Conservation (phyloP, 2,797 vertebrate genomes). For the Hydrophis major region DNA sequence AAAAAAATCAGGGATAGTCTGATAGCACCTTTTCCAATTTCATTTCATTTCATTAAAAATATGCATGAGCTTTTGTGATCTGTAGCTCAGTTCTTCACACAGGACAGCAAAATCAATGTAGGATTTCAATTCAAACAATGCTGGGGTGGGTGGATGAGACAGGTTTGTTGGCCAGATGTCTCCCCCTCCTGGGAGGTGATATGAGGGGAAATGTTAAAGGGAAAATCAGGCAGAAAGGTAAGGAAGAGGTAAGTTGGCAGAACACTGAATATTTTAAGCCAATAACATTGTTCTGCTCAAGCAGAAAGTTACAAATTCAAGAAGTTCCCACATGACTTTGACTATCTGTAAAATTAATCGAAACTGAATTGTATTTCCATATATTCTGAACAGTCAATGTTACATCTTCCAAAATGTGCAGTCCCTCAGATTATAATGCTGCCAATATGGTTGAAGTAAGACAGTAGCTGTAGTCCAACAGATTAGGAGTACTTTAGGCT, state of each 20-base stretch:
- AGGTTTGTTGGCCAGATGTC: not conserved
- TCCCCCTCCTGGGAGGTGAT: not conserved
- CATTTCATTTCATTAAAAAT: not conserved
- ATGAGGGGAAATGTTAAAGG: not conserved
- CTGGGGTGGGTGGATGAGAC: not conserved
- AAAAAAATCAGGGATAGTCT: not conserved
- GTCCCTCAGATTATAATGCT: not conserved
- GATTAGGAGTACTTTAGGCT: not conserved
- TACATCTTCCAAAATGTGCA: not conserved
- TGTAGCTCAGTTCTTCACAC: too few relatives aligned
- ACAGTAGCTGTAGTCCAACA: not conserved
- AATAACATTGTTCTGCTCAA: not conserved
- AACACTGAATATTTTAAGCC: not conserved
- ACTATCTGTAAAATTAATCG: not conserved
- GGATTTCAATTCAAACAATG: not conserved
- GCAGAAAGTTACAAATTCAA: not conserved
- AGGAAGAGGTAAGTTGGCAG: not conserved
- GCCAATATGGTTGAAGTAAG: not conserved
- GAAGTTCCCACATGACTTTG: not conserved
- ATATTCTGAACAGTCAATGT: not conserved
- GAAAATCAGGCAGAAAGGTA: not conserved
- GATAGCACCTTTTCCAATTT: not conserved
- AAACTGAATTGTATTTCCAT: not conserved
- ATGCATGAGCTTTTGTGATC: not conserved
- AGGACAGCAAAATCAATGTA: not conserved